Evolutionary conservation across 2,888 invertebrate species (phyloP), one percentile per base, ranked within the genome.

Genomic region (Drosophila stalkeri): DNA sequence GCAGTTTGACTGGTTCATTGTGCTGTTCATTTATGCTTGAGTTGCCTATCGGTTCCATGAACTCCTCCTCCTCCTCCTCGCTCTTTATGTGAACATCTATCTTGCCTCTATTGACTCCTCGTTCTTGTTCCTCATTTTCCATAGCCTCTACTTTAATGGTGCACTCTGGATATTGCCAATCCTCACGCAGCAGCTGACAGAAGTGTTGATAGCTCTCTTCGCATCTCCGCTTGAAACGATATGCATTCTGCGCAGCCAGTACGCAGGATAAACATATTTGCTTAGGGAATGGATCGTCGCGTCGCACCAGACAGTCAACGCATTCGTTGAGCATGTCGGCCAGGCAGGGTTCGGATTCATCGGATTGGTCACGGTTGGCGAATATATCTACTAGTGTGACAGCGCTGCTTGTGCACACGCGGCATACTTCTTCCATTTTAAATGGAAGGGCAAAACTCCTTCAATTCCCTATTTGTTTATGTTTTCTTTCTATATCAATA

Each of bases 181-280:
- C 39, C 37, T 49, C 18, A 8, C 37, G 23, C 47, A 66, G 41
- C 31, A 82, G 54, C 27, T 64, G 62, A 5, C 89, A 57, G 6
- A 86, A 74, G 41, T 84, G 66, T 1, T 56, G 71, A 43, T 91
- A 83, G 9, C 92, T 88, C 55, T 80, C 73, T 73, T 90, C 89
- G 51, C 90, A 92, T 64, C 81, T 78, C 31, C 83, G 76, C 62
- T 90, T 91, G 52, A 92, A 91, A 16, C 72, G 63, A 72, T 80
- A 91, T 0, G 92, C 88, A 49, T 75, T 74, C 27, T 70, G 78
- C 3, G 90, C 76, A 20, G 75, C 77, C 18, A 81, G 46, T n/a
- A 81, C 62, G 70, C 92, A 92, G 39, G 74, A 68, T 5, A 60
- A n/a, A 63, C 92, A 92, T 3, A 92, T 91, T n/a, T 84, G 75